A percentile compares a stretch with the other conserved stretches of the same genome.
phyloP scores from a whole-genome alignment of 2,888 invertebrate species.

The Trisateles emortualis region DNA sequence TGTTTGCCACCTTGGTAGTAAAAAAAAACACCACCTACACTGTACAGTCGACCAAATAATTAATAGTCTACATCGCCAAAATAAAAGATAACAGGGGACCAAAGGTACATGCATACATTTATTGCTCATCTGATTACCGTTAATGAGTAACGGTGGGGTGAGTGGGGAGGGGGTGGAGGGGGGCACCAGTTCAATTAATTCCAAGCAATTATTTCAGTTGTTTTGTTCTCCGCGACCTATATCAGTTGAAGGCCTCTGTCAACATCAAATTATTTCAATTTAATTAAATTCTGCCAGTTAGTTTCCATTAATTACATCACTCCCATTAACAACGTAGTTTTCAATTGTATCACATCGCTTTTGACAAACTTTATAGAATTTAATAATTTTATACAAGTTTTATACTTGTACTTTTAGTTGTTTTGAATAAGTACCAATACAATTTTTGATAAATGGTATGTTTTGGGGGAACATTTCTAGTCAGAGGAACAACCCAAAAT shows the following conservation, averaged over 20 bases:
- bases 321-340: conserved; percentile 15
- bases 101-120: conserved; percentile 3
- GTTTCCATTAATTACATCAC: conserved; percentile 44
- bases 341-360: conserved; percentile 14
- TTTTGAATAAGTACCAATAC: too few relatives aligned
- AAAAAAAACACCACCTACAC: too few relatives aligned
- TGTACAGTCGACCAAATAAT: too few relatives aligned
- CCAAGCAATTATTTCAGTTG: conserved; percentile 44
- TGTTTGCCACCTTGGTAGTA: too few relatives aligned
- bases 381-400: too few relatives aligned
- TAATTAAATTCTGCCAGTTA: conserved; percentile 56
- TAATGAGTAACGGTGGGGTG: conserved; percentile 41
- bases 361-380: conserved; percentile 9
- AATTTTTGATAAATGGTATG: too few relatives aligned
- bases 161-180: too few relatives aligned
- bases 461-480: not conserved
- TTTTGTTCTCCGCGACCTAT: conserved; percentile 40
- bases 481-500: not conserved
- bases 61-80: not conserved
- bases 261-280: conserved; percentile 57
- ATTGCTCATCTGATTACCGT: conserved; percentile 15
- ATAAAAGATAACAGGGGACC: not conserved
- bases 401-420: too few relatives aligned
- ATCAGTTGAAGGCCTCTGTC: conserved; percentile 49
- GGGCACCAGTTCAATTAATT: conserved; percentile 50